phyloP scores from a whole-genome alignment of 2,888 invertebrate species.

The Orchesella flavescens region DNA sequence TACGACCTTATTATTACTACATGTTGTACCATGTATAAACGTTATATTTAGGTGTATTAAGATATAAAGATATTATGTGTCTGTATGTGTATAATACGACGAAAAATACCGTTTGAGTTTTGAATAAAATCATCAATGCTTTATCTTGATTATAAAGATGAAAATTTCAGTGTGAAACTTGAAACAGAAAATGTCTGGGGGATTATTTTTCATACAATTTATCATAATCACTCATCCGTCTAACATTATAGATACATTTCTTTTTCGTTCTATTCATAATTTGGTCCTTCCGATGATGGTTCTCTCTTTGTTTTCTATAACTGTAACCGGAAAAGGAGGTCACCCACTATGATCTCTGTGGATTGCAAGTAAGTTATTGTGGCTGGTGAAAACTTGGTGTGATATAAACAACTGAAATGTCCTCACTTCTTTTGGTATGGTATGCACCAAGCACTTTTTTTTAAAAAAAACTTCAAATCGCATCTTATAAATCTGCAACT shows the following conservation, averaged over 20 bases:
- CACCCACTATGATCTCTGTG: conserved; percentile 41
- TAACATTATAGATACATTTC: conserved; percentile 13
- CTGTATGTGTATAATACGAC: neutral
- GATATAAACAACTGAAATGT: neutral
- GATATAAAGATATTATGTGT: neutral
- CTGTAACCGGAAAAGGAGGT: conserved; percentile 35
- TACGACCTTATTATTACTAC: conserved; percentile 42
- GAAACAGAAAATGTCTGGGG: conserved; percentile 8
- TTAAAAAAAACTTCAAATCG: conserved; percentile 16
- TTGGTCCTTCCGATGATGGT: too few relatives aligned
- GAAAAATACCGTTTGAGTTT: conserved; percentile 1
- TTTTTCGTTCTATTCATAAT: neutral
- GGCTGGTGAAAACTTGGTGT: neutral
- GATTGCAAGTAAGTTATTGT: neutral
- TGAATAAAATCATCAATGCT: conserved; percentile 30
- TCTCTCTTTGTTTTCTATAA: neutral
- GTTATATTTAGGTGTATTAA: neutral
- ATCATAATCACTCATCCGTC: conserved; percentile 48
- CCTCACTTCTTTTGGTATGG: neutral
- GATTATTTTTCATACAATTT: conserved; percentile 42
- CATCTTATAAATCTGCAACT: conserved; percentile 47
- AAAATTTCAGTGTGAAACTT: conserved; percentile 5
- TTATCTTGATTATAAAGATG: conserved; percentile 28
- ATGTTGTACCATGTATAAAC: neutral
- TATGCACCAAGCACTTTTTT: too few relatives aligned